phyloP scores from a whole-genome alignment of 2,888 invertebrate genomes.

The Tuta absoluta region DNA sequence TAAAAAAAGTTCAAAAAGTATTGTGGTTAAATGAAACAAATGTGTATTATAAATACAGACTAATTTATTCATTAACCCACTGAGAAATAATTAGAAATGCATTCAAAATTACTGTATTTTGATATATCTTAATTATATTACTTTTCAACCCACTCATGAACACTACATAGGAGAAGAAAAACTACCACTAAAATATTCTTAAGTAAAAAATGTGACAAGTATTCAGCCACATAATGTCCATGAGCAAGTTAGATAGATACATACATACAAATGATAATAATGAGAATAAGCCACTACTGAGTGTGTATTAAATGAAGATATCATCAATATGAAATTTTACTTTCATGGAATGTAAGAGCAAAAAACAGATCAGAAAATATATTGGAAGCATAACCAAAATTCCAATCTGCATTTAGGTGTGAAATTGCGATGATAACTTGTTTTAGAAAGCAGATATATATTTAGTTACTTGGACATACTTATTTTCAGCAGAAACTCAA shows the following conservation, averaged over 20 bases:
- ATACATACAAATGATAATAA: conserved; percentile 25
- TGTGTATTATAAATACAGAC: conserved; percentile 72
- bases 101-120: conserved; percentile 78
- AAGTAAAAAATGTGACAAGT: conserved; percentile 11
- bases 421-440: neutral
- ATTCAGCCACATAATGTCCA: conserved; percentile 34
- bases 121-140: conserved; percentile 54
- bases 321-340: neutral
- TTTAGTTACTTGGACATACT: neutral
- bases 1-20: too few relatives aligned
- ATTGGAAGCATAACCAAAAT: neutral
- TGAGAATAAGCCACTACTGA: conserved; percentile 14
- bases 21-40: conserved; percentile 38
- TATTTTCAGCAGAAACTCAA: neutral
- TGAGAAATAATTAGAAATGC: conserved; percentile 72
- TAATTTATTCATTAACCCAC: conserved; percentile 71
- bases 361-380: conserved; percentile 19
- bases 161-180: conserved; percentile 28
- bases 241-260: conserved; percentile 34
- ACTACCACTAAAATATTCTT: conserved; percentile 4
- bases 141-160: conserved; percentile 40
- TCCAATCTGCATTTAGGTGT: conserved; percentile 7
- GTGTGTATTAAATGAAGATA: conserved; percentile 12
- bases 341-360: conserved; percentile 24
- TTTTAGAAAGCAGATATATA: neutral